These are phyloP conservation scores for Baccha elongata DNA, from an alignment of 2,888 invertebrate genomes.

Conservation along the genomic window DNA sequence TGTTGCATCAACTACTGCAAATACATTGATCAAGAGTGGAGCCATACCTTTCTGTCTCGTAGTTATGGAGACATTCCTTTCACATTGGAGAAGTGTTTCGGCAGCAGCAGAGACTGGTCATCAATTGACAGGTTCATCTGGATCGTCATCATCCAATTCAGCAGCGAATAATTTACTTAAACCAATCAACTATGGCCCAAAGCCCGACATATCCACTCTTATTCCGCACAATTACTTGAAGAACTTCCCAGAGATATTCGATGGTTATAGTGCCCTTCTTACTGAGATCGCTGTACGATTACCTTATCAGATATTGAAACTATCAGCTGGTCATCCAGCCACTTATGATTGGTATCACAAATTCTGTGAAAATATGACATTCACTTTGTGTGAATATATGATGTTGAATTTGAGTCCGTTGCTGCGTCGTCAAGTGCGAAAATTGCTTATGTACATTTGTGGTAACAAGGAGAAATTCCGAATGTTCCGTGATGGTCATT, in stretches of 20 bases:
- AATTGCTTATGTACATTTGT: constrained; percentile 94
- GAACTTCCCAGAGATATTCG: constrained; percentile 95
- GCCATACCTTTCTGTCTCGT: constrained; percentile 89
- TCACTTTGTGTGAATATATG: constrained; percentile 95
- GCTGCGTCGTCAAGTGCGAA: constrained; percentile 93
- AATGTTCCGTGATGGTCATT: constrained; percentile 95
- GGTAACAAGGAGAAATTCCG: constrained; percentile 98
- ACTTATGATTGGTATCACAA: constrained; percentile 85
- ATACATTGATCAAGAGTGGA: constrained; percentile 87
- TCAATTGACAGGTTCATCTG: constrained; percentile 7
- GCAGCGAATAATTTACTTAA: constrained; percentile 88
- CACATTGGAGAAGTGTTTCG: constrained; percentile 88
- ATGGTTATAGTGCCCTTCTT: constrained; percentile 95
- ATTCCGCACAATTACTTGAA: constrained; percentile 96
- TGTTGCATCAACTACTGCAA: constrained; percentile 88
- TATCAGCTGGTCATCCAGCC: constrained; percentile 81
- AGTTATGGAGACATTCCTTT: constrained; percentile 87
- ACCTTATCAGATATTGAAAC: constrained; percentile 91
- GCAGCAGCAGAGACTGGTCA: constrained; percentile 58
- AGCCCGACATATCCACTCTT: constrained; percentile 98
- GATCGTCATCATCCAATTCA: constrained; percentile 43
- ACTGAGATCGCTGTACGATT: constrained; percentile 97
- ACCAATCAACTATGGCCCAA: constrained; percentile 90
- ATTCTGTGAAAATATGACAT: constrained; percentile 85
- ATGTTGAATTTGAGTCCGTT: constrained; percentile 91